Evolutionary conservation across 2,797 vertebrate species (phyloP).

Genomic region (Typhlichthys subterraneus): DNA sequence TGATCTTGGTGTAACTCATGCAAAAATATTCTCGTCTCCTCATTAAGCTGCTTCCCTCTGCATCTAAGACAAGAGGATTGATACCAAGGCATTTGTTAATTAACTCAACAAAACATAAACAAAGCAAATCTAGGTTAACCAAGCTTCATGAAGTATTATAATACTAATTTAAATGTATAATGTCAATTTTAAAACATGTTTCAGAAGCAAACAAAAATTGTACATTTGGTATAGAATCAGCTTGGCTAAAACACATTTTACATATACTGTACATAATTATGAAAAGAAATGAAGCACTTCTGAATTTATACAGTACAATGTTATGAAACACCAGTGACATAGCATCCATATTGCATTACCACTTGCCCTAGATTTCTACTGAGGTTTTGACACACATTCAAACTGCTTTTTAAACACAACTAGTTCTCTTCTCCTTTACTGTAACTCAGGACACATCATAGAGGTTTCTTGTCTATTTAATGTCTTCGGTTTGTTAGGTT

Average conservation of each 20-base stretch:
- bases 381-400: slow-evolving; percentile 67
- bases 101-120: slow-evolving; percentile 40
- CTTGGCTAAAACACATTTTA: slow-evolving; percentile 14
- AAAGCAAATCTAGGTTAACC: slow-evolving; percentile 26
- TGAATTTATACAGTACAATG: slow-evolving; percentile 51
- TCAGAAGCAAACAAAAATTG: slow-evolving; percentile 2
- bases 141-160: slow-evolving; percentile 7
- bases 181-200: slow-evolving; percentile 7
- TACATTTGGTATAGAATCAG: not conserved
- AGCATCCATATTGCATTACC: slow-evolving; percentile 73
- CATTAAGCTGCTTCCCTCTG: slow-evolving; percentile 49
- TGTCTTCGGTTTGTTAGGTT: not conserved
- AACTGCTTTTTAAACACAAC: slow-evolving; percentile 23
- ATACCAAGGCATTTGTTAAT: slow-evolving; percentile 37
- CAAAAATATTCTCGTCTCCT: slow-evolving; percentile 53
- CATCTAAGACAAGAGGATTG: slow-evolving; percentile 34
- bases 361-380: slow-evolving; percentile 66
- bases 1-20: slow-evolving; percentile 53
- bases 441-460: too few relatives aligned
- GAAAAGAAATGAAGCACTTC: slow-evolving; percentile 25
- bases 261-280: slow-evolving; percentile 28
- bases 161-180: not conserved
- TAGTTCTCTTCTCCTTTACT: too few relatives aligned
- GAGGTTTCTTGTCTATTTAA: too few relatives aligned
- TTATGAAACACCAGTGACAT: slow-evolving; percentile 62